Conservation (phyloP, 2,888 invertebrate species). For the Dendrolimus houi region DNA sequence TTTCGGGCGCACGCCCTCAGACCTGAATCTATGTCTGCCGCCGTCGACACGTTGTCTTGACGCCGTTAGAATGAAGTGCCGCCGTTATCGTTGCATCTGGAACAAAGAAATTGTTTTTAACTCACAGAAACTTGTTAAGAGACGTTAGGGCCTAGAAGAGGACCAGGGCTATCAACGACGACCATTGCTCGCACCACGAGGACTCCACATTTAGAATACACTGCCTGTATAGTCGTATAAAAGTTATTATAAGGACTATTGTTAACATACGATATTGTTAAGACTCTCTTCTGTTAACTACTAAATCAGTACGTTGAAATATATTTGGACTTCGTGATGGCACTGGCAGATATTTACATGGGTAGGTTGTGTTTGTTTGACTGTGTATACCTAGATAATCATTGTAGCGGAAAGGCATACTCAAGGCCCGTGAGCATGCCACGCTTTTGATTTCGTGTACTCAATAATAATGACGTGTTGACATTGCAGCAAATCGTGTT, state of each 20-base stretch:
- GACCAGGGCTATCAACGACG: constrained; percentile 50
- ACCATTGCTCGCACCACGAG: constrained; percentile 57
- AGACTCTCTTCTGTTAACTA: constrained; percentile 38
- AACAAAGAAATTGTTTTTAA: constrained; percentile 94
- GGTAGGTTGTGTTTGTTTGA: constrained; percentile 58
- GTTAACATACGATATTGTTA: constrained; percentile 14
- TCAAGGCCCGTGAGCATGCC: constrained; percentile 44
- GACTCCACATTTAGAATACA: constrained; percentile 54
- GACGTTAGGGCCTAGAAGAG: constrained; percentile 82
- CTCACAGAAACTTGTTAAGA: constrained; percentile 94
- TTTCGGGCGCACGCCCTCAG: constrained; percentile 65
- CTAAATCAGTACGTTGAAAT: constrained; percentile 10
- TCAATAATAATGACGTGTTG: constrained; percentile 15
- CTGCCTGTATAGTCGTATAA: constrained; percentile 62
- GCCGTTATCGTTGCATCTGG: constrained; percentile 93
- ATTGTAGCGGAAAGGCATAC: constrained; percentile 31
- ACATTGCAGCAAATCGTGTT: constrained; percentile 13
- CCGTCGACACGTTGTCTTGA: constrained; percentile 60
- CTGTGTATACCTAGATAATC: constrained; percentile 29
- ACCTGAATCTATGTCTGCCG: constrained; percentile 67
- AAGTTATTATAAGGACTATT: constrained; percentile 37
- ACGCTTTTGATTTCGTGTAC: constrained; percentile 28
- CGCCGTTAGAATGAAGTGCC: constrained; percentile 80
- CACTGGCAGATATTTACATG: constrained; percentile 62
- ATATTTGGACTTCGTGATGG: constrained; percentile 51